Base-by-base conservation (phyloP, 2,113 vertebrate genomes). In the Choloepus hoffmanni region DNA sequence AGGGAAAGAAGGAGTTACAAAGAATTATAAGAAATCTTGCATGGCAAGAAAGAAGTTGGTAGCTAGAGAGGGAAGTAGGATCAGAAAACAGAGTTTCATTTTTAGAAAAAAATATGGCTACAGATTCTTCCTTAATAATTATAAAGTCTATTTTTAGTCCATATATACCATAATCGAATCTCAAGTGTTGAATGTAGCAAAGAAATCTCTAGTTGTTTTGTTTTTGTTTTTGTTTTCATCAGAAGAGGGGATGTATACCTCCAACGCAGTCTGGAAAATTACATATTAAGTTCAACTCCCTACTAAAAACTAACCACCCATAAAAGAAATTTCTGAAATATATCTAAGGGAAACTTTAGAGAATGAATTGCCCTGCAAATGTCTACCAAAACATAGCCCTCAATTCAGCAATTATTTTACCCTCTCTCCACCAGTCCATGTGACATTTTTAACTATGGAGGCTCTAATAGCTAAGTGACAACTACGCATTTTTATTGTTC, bases 381-480 rank as follows among this genome's bases (percentile, higher is more conserved):
- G 23, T 16, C 77, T 9, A 76, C 36, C 55, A 94, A 90, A 85
- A 83, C 33, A 67, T 9, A 86, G 24, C 45, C 53, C 19, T 90
- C 65, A 88, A 60, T 8, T 70, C 36, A 85, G 67, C 76, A 87
- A 45, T 85, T 72, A 11, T 12, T 67, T 92, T 48, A 53, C 77
- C 26, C 60, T 86, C 2, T 90, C 65, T 94, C 55, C 85, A 85
- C 65, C 84, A 68, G 67, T 23, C 84, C 67, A 24, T 1, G 23
- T 48, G 63, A 94, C 95, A 79, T 70, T 87, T 96, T 40, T 81
- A 95, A 97, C 76, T 82, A 81, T 0, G 13, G 26, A 85, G 63
- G 53, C 70, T 95, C 62, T 60, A 95, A 95, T 87, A 96, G 95
- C 87, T 95, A 8, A 48, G n/a, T 73, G 97, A 97, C 97, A 98